Base-by-base conservation (phyloP, 2,888 invertebrate genomes). In the Dinocampus coccinellae region DNA sequence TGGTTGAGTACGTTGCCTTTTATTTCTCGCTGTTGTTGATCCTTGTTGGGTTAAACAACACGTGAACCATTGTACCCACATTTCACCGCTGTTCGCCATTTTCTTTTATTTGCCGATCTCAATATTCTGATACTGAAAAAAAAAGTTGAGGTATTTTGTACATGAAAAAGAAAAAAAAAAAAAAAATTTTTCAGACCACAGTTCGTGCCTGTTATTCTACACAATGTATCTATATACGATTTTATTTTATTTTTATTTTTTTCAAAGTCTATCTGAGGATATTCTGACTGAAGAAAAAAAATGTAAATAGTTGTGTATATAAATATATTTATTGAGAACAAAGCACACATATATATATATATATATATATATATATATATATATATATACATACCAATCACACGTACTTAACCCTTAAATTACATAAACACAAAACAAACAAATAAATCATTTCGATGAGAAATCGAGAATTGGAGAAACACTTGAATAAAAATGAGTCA, bases 61-160 rank as follows among this genome's bases (percentile, higher is more conserved):
- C 77, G 95, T 94, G 89, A 96, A 96, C 93, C 96, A 96, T 85
- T 96, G 96, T 80, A 96, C 91, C 95, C 95, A 95, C 82, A 96
- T 92, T 88, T 96, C 96, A 76, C 94, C 93, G 78, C 93, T 92
- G 81, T 91, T 91, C 73, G 92, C 92, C 92, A 93, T 93, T 88
- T 87, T 79, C 81, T 65, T 16, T 20, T 58, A 16, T 57, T 22
- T 65, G 4, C 4, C 47, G 69, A 66, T 57, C 58, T 65, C 60
- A 55, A 47, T 47, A 47, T 16, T 47, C 47, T 7, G 47, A 47
- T 47, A 47, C 47, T 47, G 47, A 7, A 47, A 47, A 47, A 24
- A 22, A 26, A 57, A 11, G n/a, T 57, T 24, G 1, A 13, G 2
- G 7, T 29, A 57, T 11, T 24, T 9, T 26, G 7, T 3, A 7